phyloP scores from a whole-genome alignment of 2,888 invertebrate species.

The Drosophila limbata region DNA sequence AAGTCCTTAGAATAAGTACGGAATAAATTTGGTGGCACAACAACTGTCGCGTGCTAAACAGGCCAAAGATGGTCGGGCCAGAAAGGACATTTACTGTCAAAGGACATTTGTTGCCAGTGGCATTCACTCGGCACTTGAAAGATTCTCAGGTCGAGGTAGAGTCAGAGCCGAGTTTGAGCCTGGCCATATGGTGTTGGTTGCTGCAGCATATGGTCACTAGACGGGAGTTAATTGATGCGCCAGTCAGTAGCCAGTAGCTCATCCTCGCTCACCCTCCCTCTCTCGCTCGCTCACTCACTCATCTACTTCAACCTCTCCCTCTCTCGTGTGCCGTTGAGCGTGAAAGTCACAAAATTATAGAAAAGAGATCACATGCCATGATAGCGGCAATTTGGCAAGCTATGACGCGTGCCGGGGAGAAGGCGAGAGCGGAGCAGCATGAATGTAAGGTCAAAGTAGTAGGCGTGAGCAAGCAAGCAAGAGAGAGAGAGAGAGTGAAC shows the following conservation, averaged over 20 bases:
- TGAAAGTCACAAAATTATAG: constrained; percentile 85
- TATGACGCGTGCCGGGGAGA: constrained; percentile 62
- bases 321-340: constrained; percentile 75
- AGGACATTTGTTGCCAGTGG: constrained; percentile 13
- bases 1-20: constrained; percentile 1
- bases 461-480: constrained; percentile 54
- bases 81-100: constrained; percentile 43
- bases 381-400: constrained; percentile 84
- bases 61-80: background rate
- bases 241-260: constrained; percentile 57
- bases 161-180: constrained; percentile 15
- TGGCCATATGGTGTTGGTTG: constrained; percentile 67
- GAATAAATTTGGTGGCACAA: constrained; percentile 23
- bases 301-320: constrained; percentile 6
- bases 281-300: constrained; percentile 5
- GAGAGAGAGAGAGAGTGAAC: background rate
- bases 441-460: constrained; percentile 60
- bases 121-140: constrained; percentile 18
- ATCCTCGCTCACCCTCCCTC: constrained; percentile 43
- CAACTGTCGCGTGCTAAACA: constrained; percentile 54
- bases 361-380: constrained; percentile 82
- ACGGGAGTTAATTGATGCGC: constrained; percentile 76
- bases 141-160: constrained; percentile 9
- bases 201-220: constrained; percentile 78
- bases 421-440: constrained; percentile 35